Base-by-base conservation (phyloP, 2,113 vertebrate genomes). In the Gymnogyps californianus region DNA sequence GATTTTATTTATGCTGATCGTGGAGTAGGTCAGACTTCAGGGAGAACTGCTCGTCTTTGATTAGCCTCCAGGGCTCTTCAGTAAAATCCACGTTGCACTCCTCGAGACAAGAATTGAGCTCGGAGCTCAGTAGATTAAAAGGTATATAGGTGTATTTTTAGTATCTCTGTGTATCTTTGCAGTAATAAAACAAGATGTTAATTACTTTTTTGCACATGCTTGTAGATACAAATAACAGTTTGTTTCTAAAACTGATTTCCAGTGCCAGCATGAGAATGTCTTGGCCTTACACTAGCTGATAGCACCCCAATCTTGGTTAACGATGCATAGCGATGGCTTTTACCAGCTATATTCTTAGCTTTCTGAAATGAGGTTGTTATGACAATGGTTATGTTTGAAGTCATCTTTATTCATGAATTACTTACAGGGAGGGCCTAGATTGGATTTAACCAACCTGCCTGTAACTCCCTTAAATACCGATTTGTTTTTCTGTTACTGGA, bases 311-410 rank as follows among this genome's bases (percentile, higher is more conserved):
- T 36, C 38, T 54, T 54, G 17, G 28, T 34, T 58, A 72, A 28
- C 0, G 7, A 0, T 31, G 31, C n/a, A 6, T 32, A 36, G 7
- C 0, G 1, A 29, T n/a, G 32, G 20, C 7, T 81, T 74, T 31
- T 44, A 16, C 11, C 34, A 65, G 5, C 42, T 29, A 2, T 40
- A 12, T 57, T 69, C 16, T 72, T 49, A 7, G 51, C 66, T 55
- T 55, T 76, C 62, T 82, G 70, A 81, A 58, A 16, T 1, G 1
- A 55, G 38, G 31, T 51, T 28, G 47, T 46, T 89, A 24, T 4
- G 31, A 24, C 10, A 61, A 4, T 36, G 25, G 6, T 42, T n/a
- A 24, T 57, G 20, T 34, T 83, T 64, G 29, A 51, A 67, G 22
- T 82, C 6, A 17, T 74, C 47, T 83, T 66, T 9, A n/a, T 20